Percentiles rank a stretch among this genome's conserved stretches.
Conservation (phyloP, 2,113 vertebrate species). For the Potamarius usumacintae region DNA sequence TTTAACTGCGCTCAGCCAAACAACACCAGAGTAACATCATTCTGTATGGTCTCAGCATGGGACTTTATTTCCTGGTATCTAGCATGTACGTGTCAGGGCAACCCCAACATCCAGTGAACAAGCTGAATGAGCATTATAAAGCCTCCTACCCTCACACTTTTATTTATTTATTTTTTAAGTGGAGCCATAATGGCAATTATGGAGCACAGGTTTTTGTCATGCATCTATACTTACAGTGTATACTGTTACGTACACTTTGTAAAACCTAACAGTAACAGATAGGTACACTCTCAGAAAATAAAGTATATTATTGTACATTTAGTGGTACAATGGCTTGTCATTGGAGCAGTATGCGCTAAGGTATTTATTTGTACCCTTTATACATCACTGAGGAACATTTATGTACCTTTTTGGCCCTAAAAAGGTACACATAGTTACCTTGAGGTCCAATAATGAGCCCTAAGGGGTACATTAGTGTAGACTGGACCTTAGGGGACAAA, state of each 20-base stretch:
- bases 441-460: no score
- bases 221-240: not conserved
- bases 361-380: no score
- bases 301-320: no score
- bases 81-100: slow-evolving; percentile 17
- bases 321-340: no score
- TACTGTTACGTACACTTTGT: not conserved
- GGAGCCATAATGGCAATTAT: not conserved
- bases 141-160: not conserved
- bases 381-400: no score
- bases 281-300: not conserved
- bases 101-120: not conserved
- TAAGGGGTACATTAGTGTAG: no score
- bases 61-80: slow-evolving; percentile 23
- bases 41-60: slow-evolving; percentile 44
- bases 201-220: not conserved
- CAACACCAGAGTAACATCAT: slow-evolving; percentile 46
- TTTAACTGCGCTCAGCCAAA: slow-evolving; percentile 23
- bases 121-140: not conserved
- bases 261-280: not conserved
- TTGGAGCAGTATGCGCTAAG: no score
- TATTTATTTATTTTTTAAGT: not conserved
- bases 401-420: no score
- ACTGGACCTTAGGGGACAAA: no score
- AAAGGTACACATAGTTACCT: no score